phyloP scores from a whole-genome alignment of 2,113 vertebrate genomes.

The Erinaceus europaeus region DNA sequence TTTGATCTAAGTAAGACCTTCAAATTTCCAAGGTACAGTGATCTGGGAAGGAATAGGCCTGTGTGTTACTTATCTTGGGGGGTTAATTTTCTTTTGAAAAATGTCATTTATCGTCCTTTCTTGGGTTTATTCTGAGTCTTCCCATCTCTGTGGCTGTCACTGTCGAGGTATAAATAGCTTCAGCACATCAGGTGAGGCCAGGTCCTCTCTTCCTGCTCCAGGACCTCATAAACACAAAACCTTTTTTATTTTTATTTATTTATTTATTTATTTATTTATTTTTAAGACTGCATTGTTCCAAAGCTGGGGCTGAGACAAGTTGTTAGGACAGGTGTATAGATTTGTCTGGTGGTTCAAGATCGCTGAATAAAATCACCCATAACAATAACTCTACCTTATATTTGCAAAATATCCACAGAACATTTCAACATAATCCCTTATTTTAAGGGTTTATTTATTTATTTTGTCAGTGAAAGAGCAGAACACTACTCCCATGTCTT shows the following conservation, averaged over 20 bases:
- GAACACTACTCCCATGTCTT: too few species aligned
- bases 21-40: not conserved
- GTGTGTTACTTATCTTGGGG: not conserved
- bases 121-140: slow-evolving; percentile 12
- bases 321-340: not conserved
- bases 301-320: not conserved
- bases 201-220: not conserved
- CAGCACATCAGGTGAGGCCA: slow-evolving; percentile 56
- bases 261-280: slow-evolving; percentile 11
- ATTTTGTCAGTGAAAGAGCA: too few species aligned
- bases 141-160: slow-evolving; percentile 17
- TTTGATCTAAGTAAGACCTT: slow-evolving; percentile 14
- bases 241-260: not conserved
- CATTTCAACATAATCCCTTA: not conserved
- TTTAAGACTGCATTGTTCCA: slow-evolving; percentile 5
- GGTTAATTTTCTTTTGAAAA: slow-evolving; percentile 22
- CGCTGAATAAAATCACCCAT: not conserved
- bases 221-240: not conserved
- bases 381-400: not conserved
- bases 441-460: too few species aligned
- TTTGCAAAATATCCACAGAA: not conserved
- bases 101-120: slow-evolving; percentile 14
- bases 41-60: not conserved
- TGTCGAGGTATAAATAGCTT: slow-evolving; percentile 63
- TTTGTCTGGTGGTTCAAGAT: not conserved